Evolutionary conservation across 2,888 invertebrate genomes (phyloP).

Genomic region (Trissonchulus latispiculum): DNA sequence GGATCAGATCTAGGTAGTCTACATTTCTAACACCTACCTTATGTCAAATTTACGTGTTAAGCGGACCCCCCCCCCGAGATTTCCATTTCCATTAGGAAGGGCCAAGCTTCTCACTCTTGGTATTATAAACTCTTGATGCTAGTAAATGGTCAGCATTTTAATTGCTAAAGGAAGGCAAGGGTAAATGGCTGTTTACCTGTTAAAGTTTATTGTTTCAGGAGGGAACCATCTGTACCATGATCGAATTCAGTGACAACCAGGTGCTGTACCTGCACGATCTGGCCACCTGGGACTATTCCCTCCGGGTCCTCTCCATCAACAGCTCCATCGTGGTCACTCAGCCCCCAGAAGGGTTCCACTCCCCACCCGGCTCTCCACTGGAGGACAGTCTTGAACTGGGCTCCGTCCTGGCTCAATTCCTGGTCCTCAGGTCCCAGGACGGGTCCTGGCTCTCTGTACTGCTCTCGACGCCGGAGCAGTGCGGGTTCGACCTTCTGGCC

Average conservation of each 20-base stretch:
- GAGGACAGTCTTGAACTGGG: neutral
- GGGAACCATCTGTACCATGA: neutral
- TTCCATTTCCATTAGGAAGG: too few relatives aligned
- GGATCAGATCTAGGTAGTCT: too few relatives aligned
- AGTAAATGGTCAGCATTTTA: too few relatives aligned
- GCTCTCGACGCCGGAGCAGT: neutral
- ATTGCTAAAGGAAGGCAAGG: too few relatives aligned
- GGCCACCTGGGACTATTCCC: constrained; percentile 1
- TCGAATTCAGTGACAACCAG: constrained; percentile 15
- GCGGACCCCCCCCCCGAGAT: too few relatives aligned
- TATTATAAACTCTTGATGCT: too few relatives aligned
- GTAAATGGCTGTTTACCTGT: too few relatives aligned
- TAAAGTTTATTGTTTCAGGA: too few relatives aligned
- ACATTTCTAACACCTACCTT: too few relatives aligned
- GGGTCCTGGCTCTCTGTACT: neutral
- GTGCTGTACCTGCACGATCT: neutral
- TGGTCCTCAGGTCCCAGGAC: neutral
- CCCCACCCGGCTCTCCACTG: neutral
- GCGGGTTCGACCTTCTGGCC: neutral
- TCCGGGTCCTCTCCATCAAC: neutral
- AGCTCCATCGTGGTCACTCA: neutral
- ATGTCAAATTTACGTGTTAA: too few relatives aligned
- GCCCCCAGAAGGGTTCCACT: neutral
- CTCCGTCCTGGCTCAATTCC: neutral
- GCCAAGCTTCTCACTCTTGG: too few relatives aligned